Percentiles rank a stretch among this genome's conserved stretches.
Evolutionary conservation across 1,140 invertebrate genomes (phyloP).

Genomic region (Orussus abietinus): DNA sequence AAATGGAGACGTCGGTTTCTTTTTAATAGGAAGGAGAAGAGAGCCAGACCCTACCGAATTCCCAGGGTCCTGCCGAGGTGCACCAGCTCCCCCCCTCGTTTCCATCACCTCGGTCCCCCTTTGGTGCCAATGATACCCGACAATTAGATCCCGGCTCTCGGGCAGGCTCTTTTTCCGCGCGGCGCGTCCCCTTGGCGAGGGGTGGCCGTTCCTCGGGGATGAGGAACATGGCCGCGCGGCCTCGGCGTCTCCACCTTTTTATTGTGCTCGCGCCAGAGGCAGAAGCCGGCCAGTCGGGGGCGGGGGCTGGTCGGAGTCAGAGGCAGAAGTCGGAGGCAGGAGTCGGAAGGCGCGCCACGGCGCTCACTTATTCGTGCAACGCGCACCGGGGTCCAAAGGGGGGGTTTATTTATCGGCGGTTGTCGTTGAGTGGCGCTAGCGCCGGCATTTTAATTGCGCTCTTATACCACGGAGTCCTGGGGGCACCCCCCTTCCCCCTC

Average conservation of each 20-base stretch:
- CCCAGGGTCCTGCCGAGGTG: too few species aligned
- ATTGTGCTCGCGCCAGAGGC: slow-evolving; percentile 5
- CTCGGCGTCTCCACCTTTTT: slow-evolving; percentile 10
- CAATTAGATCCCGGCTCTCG: slow-evolving; percentile 2
- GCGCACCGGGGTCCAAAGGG: too few species aligned
- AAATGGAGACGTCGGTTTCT: too few species aligned
- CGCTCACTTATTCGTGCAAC: slow-evolving; percentile 7
- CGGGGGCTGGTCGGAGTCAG: too few species aligned
- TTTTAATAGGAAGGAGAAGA: too few species aligned
- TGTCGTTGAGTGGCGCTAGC: slow-evolving; percentile 8
- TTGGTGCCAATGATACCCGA: slow-evolving; percentile 7
- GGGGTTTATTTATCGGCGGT: slow-evolving; percentile 10
- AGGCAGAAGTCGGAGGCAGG: too few species aligned
- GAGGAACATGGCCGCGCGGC: slow-evolving; percentile 10
- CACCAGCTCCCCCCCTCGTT: too few species aligned
- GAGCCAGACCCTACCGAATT: too few species aligned
- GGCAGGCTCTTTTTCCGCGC: neutral
- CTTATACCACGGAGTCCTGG: slow-evolving; percentile 6
- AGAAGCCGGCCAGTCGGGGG: too few species aligned
- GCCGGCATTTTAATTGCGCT: slow-evolving; percentile 11
- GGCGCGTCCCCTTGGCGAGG: neutral
- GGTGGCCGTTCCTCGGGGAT: neutral
- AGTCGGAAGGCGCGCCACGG: too few species aligned
- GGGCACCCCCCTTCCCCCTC: neutral
- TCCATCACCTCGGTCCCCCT: neutral